A percentile compares a stretch with the other conserved stretches of the same genome.
These are phyloP conservation scores for Heterocephalus glaber DNA, from an alignment of 2,113 vertebrate species.

Conservation along the genomic window DNA sequence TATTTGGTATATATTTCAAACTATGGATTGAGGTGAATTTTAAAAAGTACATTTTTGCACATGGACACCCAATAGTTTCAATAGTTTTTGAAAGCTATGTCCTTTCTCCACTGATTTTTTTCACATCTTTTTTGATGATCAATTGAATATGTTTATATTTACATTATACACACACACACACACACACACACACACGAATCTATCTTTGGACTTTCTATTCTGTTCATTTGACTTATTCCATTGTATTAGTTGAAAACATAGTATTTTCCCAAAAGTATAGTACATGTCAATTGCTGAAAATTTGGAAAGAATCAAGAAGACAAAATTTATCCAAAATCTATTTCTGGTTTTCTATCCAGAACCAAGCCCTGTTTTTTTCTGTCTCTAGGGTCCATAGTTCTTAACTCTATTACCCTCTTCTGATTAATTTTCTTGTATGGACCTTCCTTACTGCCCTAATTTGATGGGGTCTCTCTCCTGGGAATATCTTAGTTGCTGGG, in stretches of 20 bases:
- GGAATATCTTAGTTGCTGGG: neutral
- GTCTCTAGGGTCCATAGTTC: neutral
- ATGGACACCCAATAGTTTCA: neutral
- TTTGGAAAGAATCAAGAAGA: neutral
- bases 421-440: neutral
- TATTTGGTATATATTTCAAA: neutral
- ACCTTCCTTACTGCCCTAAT: neutral
- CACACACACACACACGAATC: neutral
- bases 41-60: neutral
- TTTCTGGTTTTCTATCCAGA: neutral
- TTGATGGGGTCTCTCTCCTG: neutral
- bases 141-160: neutral
- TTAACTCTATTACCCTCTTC: neutral
- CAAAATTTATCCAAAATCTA: neutral
- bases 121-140: neutral
- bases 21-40: neutral
- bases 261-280: neutral
- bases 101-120: neutral
- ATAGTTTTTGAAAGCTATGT: neutral
- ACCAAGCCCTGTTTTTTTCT: neutral
- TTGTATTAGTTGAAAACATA: conserved; percentile 23
- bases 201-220: neutral
- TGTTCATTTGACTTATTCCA: neutral
- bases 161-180: no score
- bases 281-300: neutral